Conservation (phyloP, 2,888 invertebrate genomes). For the Zelleria hepariella region DNA sequence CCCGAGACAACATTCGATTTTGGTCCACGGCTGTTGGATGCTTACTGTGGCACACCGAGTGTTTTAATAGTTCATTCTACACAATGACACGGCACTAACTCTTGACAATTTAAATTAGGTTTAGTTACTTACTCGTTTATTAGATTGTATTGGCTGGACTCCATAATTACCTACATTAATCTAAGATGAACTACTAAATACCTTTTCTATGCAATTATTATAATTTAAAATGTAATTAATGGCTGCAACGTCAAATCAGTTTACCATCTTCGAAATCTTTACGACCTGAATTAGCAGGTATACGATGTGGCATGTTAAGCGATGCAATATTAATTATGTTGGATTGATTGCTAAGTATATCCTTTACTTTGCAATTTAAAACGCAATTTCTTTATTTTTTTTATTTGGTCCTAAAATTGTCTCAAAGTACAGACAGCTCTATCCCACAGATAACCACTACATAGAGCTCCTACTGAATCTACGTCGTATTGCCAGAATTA, state of each 20-base stretch:
- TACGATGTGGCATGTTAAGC: too few species aligned
- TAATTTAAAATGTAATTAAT: background rate
- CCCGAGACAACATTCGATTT: constrained; percentile 70
- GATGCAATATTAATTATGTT: too few species aligned
- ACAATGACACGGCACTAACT: constrained; percentile 39
- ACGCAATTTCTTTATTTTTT: too few species aligned
- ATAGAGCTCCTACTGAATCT: too few species aligned
- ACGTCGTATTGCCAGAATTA: too few species aligned
- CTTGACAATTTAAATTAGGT: constrained; percentile 28
- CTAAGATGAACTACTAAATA: background rate
- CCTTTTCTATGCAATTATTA: background rate
- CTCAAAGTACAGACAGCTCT: too few species aligned
- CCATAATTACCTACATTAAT: background rate
- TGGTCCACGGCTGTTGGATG: constrained; percentile 72
- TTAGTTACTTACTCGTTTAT: background rate
- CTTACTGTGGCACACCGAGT: constrained; percentile 61
- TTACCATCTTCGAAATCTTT: too few species aligned
- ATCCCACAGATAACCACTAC: too few species aligned
- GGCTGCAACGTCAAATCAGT: background rate
- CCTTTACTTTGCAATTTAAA: too few species aligned
- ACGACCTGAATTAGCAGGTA: too few species aligned
- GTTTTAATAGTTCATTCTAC: constrained; percentile 68
- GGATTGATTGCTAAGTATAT: too few species aligned
- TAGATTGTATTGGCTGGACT: background rate
- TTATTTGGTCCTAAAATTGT: too few species aligned